Conservation (phyloP, 2,888 invertebrate species). For the Hyppa rectilinea region DNA sequence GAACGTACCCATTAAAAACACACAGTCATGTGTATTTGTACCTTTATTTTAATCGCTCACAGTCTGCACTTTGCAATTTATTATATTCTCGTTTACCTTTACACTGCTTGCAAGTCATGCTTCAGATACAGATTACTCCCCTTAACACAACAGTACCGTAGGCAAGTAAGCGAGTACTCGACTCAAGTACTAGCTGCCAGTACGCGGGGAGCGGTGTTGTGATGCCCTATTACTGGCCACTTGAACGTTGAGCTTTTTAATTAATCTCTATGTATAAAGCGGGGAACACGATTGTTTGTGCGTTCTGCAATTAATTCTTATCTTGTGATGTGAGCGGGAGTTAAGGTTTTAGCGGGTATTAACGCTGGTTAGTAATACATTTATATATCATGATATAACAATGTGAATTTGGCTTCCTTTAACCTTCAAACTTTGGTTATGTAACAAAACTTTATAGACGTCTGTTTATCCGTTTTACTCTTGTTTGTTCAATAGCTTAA, state of each 20-base stretch:
- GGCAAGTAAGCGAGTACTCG: conserved; percentile 68
- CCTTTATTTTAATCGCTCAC: conserved; percentile 1
- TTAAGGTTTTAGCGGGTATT: conserved; percentile 7
- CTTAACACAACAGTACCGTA: conserved; percentile 67
- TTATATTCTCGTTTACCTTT: conserved; percentile 33
- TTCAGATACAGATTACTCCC: conserved; percentile 69
- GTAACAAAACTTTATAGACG: background rate
- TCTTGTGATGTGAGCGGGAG: conserved; percentile 23
- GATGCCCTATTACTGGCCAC: conserved; percentile 83
- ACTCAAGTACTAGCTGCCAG: conserved; percentile 72
- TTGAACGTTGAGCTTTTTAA: conserved; percentile 85
- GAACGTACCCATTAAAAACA: conserved; percentile 30
- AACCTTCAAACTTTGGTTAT: background rate
- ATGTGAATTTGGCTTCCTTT: background rate
- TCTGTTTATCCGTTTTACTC: background rate
- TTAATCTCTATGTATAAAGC: conserved; percentile 79
- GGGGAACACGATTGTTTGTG: conserved; percentile 69
- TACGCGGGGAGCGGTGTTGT: conserved; percentile 77
- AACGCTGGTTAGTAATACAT: background rate
- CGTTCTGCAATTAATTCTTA: conserved; percentile 53
- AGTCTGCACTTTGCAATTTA: conserved; percentile 32
- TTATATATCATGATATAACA: background rate
- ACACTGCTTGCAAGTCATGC: conserved; percentile 41
- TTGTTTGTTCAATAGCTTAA: no score
- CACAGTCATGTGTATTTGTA: background rate